These are phyloP conservation scores for Mungos mungo DNA, from an alignment of 2,113 vertebrate genomes.

Conservation along the genomic window DNA sequence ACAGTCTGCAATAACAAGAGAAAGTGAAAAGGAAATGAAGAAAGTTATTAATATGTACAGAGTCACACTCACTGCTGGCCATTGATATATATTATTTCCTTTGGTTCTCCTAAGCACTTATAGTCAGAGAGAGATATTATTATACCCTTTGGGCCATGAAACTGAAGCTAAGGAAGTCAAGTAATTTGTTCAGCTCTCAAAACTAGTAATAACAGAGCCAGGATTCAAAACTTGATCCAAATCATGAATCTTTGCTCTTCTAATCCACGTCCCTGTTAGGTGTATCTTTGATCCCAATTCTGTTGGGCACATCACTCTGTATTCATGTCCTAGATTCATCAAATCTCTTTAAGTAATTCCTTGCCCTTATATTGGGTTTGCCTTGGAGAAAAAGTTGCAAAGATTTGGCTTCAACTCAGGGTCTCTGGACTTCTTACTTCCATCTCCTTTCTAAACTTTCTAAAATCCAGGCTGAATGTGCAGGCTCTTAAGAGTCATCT, in stretches of 20 bases:
- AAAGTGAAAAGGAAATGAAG: background rate
- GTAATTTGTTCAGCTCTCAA: background rate
- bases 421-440: background rate
- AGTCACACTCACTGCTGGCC: background rate
- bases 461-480: background rate
- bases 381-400: conserved; percentile 27
- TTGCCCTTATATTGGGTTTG: background rate
- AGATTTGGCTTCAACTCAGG: background rate
- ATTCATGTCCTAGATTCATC: background rate
- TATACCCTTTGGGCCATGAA: background rate
- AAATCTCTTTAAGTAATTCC: background rate
- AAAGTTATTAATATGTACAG: background rate
- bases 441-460: conserved; percentile 3
- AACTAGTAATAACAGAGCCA: background rate
- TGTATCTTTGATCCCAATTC: background rate
- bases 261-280: background rate
- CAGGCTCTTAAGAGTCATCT: background rate
- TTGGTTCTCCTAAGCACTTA: background rate
- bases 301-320: background rate
- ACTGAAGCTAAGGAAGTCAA: background rate
- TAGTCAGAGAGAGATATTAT: background rate
- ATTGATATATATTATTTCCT: background rate
- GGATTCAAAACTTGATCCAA: background rate
- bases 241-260: background rate
- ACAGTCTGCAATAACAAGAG: background rate